Percentiles rank a stretch among this genome's conserved stretches.
phyloP scores from a whole-genome alignment of 2,113 vertebrate species.

The Thamnaconus septentrionalis region DNA sequence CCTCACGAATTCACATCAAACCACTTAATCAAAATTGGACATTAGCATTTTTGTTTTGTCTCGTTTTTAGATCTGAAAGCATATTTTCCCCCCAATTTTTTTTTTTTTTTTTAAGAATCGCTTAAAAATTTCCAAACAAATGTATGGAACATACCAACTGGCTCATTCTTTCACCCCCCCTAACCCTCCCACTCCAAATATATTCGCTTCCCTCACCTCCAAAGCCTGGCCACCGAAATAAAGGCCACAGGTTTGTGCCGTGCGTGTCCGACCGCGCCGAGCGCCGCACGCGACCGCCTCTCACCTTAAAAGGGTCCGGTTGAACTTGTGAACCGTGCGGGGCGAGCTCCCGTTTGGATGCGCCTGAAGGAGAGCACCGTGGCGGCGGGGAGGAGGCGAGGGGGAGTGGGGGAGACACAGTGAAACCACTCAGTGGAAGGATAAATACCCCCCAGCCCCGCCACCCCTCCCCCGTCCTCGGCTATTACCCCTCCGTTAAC shows the following conservation, averaged over 20 bases:
- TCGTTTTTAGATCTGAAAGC: no score
- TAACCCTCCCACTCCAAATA: no score
- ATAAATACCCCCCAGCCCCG: constrained; percentile 46
- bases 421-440: constrained; percentile 53
- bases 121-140: no score
- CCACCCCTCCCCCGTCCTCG: constrained; percentile 17
- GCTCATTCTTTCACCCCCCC: no score
- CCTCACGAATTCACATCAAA: no score
- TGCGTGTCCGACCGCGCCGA: constrained; percentile 40
- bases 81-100: no score
- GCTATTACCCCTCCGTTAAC: constrained; percentile 58
- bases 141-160: no score
- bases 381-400: constrained; percentile 39
- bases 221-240: constrained; percentile 15
- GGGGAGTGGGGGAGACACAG: constrained; percentile 28
- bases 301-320: constrained; percentile 47
- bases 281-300: constrained; percentile 45
- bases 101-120: no score
- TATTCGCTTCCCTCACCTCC: no score
- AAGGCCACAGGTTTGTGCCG: constrained; percentile 18
- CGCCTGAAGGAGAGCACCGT: constrained; percentile 30
- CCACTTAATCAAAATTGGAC: no score
- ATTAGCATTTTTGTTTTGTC: no score
- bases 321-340: constrained; percentile 50
- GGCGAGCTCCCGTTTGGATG: constrained; percentile 9